Conservation (phyloP, 2,888 invertebrate species). For the Pristionchus japonicus region DNA sequence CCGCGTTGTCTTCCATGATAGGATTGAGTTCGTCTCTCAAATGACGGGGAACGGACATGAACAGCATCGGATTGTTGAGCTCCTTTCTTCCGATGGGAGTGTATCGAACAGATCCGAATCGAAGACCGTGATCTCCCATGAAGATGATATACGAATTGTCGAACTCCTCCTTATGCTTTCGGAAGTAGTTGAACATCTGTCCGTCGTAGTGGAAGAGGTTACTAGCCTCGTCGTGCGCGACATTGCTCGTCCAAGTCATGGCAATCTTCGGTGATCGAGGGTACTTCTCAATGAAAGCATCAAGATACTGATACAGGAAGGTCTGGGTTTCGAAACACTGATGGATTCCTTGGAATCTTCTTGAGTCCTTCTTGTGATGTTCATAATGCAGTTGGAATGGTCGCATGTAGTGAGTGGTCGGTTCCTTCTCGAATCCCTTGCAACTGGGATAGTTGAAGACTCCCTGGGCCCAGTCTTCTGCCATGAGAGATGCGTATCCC, state of each 20-base stretch:
- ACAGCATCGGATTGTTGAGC: constrained; percentile 28
- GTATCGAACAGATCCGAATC: constrained; percentile 42
- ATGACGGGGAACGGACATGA: not conserved
- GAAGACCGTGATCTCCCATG: constrained; percentile 61
- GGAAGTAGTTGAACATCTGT: constrained; percentile 57
- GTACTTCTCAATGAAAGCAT: constrained; percentile 60
- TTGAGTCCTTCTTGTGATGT: not conserved
- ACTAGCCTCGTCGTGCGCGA: constrained; percentile 59
- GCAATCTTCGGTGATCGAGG: constrained; percentile 58
- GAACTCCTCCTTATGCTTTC: constrained; percentile 48
- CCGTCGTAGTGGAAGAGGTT: constrained; percentile 58
- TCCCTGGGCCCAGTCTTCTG: not conserved
- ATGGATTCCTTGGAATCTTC: not conserved
- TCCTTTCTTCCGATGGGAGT: constrained; percentile 20
- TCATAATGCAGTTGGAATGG: constrained; percentile 39
- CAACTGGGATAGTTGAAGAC: constrained; percentile 65
- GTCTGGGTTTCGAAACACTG: constrained; percentile 59
- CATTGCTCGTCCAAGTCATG: constrained; percentile 57
- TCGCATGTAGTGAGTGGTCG: constrained; percentile 64
- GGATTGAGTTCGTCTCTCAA: not conserved
- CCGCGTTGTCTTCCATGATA: not conserved
- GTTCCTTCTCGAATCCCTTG: constrained; percentile 58
- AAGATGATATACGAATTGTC: constrained; percentile 60
- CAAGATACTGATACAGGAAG: constrained; percentile 56
- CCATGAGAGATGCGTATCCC: not conserved